Percentiles rank a stretch among this genome's conserved stretches.
Evolutionary conservation across 2,888 invertebrate species (phyloP).

Genomic region (Drosophila neotestacea): DNA sequence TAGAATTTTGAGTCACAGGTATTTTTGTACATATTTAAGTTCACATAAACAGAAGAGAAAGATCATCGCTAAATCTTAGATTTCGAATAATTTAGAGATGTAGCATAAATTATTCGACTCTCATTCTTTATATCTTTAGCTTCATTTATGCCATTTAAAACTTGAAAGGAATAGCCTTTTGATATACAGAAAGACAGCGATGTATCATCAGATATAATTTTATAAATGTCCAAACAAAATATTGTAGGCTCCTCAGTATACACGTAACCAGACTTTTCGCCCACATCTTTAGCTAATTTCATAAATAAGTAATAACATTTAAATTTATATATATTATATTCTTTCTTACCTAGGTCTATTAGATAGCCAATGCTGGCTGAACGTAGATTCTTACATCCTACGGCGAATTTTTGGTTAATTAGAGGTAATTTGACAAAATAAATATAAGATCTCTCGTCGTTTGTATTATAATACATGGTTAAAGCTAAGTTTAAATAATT

Average conservation of each 20-base stretch:
- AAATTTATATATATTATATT: neutral
- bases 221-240: conserved; percentile 24
- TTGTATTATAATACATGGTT: conserved; percentile 21
- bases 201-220: conserved; percentile 30
- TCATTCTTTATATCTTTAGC: neutral
- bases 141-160: conserved; percentile 13
- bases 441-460: conserved; percentile 17
- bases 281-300: conserved; percentile 26
- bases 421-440: conserved; percentile 31
- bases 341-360: conserved; percentile 29
- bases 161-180: conserved; percentile 30
- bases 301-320: too few relatives aligned
- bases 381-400: conserved; percentile 21
- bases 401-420: conserved; percentile 22
- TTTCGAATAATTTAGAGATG: neutral
- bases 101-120: neutral
- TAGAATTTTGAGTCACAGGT: neutral
- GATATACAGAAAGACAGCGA: conserved; percentile 31
- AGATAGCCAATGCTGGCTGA: conserved; percentile 25
- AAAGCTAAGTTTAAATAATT: neutral
- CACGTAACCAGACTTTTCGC: neutral
- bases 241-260: conserved; percentile 27
- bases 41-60: neutral
- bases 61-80: neutral
- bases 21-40: too few relatives aligned